A percentile compares a stretch with the other conserved stretches of the same genome.
Evolutionary conservation across 2,888 invertebrate genomes (phyloP).

Genomic region (Bombyx huttoni): DNA sequence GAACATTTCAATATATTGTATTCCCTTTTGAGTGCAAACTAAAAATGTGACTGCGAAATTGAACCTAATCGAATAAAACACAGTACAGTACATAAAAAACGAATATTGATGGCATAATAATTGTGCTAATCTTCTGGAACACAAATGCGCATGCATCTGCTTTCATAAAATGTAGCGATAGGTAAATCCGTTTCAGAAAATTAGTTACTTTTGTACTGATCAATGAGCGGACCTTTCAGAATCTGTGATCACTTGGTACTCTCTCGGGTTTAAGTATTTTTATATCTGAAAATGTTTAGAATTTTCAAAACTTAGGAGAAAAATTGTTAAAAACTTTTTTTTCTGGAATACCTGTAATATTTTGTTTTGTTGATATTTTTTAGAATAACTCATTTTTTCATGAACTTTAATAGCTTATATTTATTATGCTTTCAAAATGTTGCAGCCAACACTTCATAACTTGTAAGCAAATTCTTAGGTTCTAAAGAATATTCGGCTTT

Average conservation of each 20-base stretch:
- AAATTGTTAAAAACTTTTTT: slow-evolving; percentile 1
- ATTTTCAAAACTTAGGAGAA: slow-evolving; percentile 28
- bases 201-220: slow-evolving; percentile 58
- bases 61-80: too few relatives aligned
- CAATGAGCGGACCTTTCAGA: slow-evolving; percentile 56
- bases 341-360: slow-evolving; percentile 6
- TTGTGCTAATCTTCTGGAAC: slow-evolving; percentile 5
- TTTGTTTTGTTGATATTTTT: not conserved
- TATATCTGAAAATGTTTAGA: slow-evolving; percentile 43
- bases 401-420: not conserved
- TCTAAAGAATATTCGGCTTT: too few relatives aligned
- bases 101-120: too few relatives aligned
- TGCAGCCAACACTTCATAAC: not conserved
- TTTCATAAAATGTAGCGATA: slow-evolving; percentile 48
- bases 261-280: slow-evolving; percentile 65
- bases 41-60: too few relatives aligned
- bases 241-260: slow-evolving; percentile 73
- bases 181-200: slow-evolving; percentile 50
- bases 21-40: too few relatives aligned
- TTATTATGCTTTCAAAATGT: not conserved
- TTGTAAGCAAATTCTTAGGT: too few relatives aligned
- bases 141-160: slow-evolving; percentile 48
- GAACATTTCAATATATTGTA: too few relatives aligned
- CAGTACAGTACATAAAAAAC: too few relatives aligned
- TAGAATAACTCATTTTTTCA: not conserved